Base-by-base conservation (phyloP, 2,113 vertebrate genomes). In the Oceanodroma tethys region DNA sequence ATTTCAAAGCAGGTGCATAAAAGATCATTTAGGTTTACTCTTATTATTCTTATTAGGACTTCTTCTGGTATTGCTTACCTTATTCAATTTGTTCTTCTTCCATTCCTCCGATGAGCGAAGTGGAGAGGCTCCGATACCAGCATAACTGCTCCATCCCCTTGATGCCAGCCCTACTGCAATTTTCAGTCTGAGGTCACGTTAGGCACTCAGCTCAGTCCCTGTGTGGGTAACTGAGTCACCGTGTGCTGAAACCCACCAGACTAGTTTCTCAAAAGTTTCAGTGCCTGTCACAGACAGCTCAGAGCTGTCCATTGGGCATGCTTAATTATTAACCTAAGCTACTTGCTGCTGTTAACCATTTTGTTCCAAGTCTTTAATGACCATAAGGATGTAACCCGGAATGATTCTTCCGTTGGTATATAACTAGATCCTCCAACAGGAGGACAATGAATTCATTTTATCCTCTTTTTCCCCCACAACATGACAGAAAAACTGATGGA, bases 301-400 rank as follows among this genome's bases (percentile, higher is more conserved):
- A 93, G 78, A 91, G 55, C 72, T 13, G 7, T 85, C 92, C 88
- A 79, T 8, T 38, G 63, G 50, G 60, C 47, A 79, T 50, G 95
- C 56, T 98, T 98, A 98, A 98, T 98, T 52, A 98, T 98, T 98
- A 98, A 98, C 92, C 40, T 43, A 68, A 98, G 45, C 76, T 76
- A 92, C 82, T 93, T 74, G 60, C 56, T 78, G 55, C 58, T 96
- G 34, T 96, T 97, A 97, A 97, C 97, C 76, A 66, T 92, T 97
- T 94, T 87, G 85, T 89, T 96, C 43, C 47, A 82, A 81, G 75
- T 27, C 13, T 66, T 95, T 52, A 88, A 94, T 47, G 23, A 87
- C 34, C 32, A 60, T 40, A 56, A 59, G 47, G 52, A 47, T 81
- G 8, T 53, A 59, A 83, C 8, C 58, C 81, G n/a, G 55, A 30